Base-by-base conservation (phyloP, 1,140 invertebrate genomes). In the Pachypeltis micranthus region DNA sequence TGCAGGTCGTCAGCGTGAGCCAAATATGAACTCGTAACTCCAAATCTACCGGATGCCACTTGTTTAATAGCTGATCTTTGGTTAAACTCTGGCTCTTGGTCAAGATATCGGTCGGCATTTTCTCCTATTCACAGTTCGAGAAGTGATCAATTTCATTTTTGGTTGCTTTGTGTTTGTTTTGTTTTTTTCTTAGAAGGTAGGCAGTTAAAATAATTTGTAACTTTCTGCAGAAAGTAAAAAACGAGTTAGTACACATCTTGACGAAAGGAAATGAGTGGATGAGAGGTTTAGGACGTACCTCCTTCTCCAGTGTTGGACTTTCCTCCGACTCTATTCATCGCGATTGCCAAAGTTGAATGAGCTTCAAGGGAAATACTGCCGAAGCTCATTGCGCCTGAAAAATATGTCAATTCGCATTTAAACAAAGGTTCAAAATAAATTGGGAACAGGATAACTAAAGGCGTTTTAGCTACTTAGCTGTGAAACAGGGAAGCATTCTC, bases 21-120 rank as follows among this genome's bases (percentile, higher is more conserved):
- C 27, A 99, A 75, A 73, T 99, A 99, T 0, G 93, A 89, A 39
- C 93, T 93, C 0, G 95, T 99, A 0, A 99, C 96, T 21, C 96
- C 96, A 79, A 99, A 99, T 58, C 96, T 81, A 21, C 96, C 96
- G 34, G 93, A 96, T 3, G 96, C 96, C 29, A 99, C 93, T 82
- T 96, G 87, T 69, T 91, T 91, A 65, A 91, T 92, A 1, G 88
- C 83, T 2, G 88, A 91, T 1, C 88, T 78, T 69, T 77, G 84
- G 80, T 90, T 81, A 77, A 88, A 79, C 72, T 87, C 74, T 0
- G 87, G 84, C 73, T 95, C 90, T 75, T 91, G 81, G 66, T 84
- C 80, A 0, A 80, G 67, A 77, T 93, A 98, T 68, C 84, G 84
- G 73, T 86, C 93, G 12, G 85, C 85, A 79, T 90, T 91, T 82